A percentile compares a stretch with the other conserved stretches of the same genome.
phyloP scores from a whole-genome alignment of 1,140 invertebrate species.

The Nautilus pompilius region DNA sequence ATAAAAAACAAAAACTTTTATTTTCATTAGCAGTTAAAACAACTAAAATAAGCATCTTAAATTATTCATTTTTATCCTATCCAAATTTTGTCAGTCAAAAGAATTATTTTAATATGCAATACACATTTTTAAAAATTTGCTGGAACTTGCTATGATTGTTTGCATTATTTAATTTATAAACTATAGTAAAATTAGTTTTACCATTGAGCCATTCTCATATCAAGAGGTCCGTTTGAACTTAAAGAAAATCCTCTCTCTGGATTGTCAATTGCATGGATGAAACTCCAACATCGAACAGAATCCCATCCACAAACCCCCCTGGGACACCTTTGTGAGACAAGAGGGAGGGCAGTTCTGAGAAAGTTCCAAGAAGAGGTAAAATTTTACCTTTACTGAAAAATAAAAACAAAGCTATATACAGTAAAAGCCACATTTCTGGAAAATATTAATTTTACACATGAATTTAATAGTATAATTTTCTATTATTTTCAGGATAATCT shows the following conservation, averaged over 20 bases:
- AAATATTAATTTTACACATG: background rate
- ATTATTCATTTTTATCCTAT: slow-evolving; percentile 61
- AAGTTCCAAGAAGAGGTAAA: slow-evolving; percentile 76
- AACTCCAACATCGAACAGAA: slow-evolving; percentile 92
- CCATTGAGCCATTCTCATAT: slow-evolving; percentile 98
- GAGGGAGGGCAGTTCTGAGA: slow-evolving; percentile 78
- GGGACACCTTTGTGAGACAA: slow-evolving; percentile 63
- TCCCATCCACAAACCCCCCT: slow-evolving; percentile 73
- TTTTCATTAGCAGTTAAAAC: no score
- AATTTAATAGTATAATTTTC: background rate
- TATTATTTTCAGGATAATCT: background rate
- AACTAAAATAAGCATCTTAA: background rate
- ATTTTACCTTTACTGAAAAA: slow-evolving; percentile 57
- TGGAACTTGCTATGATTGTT: no score
- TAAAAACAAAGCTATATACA: no score
- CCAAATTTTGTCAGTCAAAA: no score
- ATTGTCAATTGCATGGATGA: slow-evolving; percentile 90
- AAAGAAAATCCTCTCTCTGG: slow-evolving; percentile 80
- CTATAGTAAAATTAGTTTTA: no score
- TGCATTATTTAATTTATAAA: no score
- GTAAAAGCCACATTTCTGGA: background rate
- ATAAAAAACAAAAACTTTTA: no score
- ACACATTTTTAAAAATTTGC: no score
- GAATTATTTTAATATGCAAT: no score
- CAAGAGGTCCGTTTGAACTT: slow-evolving; percentile 78